Base-by-base conservation (phyloP, 2,113 vertebrate genomes). In the Brevimyrus niger region DNA sequence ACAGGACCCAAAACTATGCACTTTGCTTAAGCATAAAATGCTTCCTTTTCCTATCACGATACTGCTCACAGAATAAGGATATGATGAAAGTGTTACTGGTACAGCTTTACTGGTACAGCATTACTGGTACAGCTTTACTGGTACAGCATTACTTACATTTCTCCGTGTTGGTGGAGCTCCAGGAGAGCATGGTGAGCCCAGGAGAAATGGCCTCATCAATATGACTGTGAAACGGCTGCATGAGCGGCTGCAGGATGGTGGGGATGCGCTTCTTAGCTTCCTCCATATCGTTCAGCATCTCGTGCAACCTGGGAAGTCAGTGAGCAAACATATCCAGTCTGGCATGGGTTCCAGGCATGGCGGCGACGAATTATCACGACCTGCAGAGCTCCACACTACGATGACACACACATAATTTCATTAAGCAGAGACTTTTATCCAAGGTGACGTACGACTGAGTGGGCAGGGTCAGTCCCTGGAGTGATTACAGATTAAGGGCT, bases 191-290 rank as follows among this genome's bases (percentile, higher is more conserved):
- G 48, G 93, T 93, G 87, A 97, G 91, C 6, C 97, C 97, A 0
- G 96, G 96, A 10, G 92, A 93, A 61, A 97, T 90, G 1, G 95
- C 91, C 35, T 87, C 93, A 91, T 97, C 96, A 91, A 97, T 93
- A 21, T 84, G 91, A 50, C n/a, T 88, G 73, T 96, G 89, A 89
- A 96, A 95, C 0, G 96, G 95, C 87, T 95, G 93, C 94, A 97
- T 95, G 80, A 97, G 9, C 0, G 96, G 95, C 73, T 94, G 89
- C 53, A 97, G 94, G 44, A 95, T 38, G 38, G 89, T 19, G 0
- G 97, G 96, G 85, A 97, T 95, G 80, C 90, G 55, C 46, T 89
- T 90, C 3, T 95, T 69, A 85, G 42, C 17, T 0, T 92, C 91
- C 53, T 91, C 89, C 90, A 95, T 97, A 91, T 92, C 93, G 23